phyloP scores from a whole-genome alignment of 2,888 invertebrate genomes.

The Troides helena region DNA sequence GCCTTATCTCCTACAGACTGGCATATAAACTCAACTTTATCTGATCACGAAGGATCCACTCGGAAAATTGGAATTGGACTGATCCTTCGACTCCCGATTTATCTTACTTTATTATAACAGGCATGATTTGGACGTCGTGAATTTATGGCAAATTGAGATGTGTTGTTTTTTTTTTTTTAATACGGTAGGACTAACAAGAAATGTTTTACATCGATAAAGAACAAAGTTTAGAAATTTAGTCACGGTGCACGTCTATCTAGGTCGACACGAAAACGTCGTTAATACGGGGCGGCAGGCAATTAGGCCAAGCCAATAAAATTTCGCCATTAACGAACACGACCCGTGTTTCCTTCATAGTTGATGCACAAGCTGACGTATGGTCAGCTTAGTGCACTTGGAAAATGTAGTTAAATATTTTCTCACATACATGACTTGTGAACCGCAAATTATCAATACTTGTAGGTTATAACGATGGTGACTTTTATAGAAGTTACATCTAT shows the following conservation, averaged over 20 bases:
- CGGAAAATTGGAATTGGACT: slow-evolving; percentile 63
- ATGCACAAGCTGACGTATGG: slow-evolving; percentile 34
- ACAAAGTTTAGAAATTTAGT: slow-evolving; percentile 43
- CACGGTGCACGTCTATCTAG: slow-evolving; percentile 48
- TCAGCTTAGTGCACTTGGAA: slow-evolving; percentile 27
- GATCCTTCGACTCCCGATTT: slow-evolving; percentile 14
- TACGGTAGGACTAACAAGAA: too few relatives aligned
- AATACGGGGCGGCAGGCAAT: slow-evolving; percentile 66
- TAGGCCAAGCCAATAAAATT: slow-evolving; percentile 71
- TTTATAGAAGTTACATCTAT: neutral
- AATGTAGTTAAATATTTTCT: neutral
- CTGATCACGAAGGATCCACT: slow-evolving; percentile 54
- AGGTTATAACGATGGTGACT: too few relatives aligned
- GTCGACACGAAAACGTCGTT: slow-evolving; percentile 60
- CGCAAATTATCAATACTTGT: too few relatives aligned
- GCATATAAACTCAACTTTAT: slow-evolving; percentile 61
- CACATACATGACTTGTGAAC: too few relatives aligned
- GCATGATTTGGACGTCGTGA: neutral
- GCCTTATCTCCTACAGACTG: slow-evolving; percentile 48
- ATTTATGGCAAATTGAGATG: slow-evolving; percentile 1
- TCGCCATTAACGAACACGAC: slow-evolving; percentile 56
- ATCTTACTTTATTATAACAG: slow-evolving; percentile 8
- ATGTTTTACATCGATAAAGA: slow-evolving; percentile 29
- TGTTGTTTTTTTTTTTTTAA: neutral
- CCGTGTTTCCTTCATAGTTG: slow-evolving; percentile 47